Percentiles rank a stretch among this genome's conserved stretches.
Conservation (phyloP, 2,888 invertebrate genomes). For the Malthinus seriepunctatus region DNA sequence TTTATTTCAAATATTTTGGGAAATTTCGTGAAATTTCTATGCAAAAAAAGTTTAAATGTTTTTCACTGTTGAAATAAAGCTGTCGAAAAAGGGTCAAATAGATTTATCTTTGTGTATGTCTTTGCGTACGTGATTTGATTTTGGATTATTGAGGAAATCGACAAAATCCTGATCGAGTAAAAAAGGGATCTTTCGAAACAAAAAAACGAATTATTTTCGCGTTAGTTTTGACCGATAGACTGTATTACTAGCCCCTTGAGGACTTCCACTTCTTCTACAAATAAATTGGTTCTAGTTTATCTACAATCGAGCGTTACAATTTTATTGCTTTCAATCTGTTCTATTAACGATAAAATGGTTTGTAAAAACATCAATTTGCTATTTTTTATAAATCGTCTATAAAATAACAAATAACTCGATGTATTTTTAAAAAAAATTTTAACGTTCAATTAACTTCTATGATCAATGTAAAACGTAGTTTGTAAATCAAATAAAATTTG, state of each 20-base stretch:
- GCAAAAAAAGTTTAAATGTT: background rate
- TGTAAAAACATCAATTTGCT: constrained; percentile 1
- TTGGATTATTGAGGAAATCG: constrained; percentile 19
- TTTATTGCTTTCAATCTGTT: constrained; percentile 24
- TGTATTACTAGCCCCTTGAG: constrained; percentile 26
- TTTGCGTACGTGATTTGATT: constrained; percentile 23
- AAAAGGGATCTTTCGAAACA: constrained; percentile 21
- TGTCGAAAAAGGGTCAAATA: constrained; percentile 14
- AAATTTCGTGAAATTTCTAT: background rate
- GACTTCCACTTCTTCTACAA: constrained; percentile 15
- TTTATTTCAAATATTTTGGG: too few species aligned
- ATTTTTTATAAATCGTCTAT: background rate
- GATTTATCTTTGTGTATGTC: constrained; percentile 25
- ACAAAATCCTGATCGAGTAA: constrained; percentile 26
- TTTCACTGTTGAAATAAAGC: constrained; percentile 5
- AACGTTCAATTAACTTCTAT: too few species aligned
- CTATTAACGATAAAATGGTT: constrained; percentile 8
- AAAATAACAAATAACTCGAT: background rate
- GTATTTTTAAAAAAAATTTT: too few species aligned
- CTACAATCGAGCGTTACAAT: constrained; percentile 18
- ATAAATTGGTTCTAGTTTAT: constrained; percentile 24
- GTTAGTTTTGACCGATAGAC: constrained; percentile 27
- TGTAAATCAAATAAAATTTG: too few species aligned
- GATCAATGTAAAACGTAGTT: too few species aligned
- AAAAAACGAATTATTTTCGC: constrained; percentile 30